Conservation (phyloP, 92 coral and sea anemone genomes). For the Scolanthus callimorphus region DNA sequence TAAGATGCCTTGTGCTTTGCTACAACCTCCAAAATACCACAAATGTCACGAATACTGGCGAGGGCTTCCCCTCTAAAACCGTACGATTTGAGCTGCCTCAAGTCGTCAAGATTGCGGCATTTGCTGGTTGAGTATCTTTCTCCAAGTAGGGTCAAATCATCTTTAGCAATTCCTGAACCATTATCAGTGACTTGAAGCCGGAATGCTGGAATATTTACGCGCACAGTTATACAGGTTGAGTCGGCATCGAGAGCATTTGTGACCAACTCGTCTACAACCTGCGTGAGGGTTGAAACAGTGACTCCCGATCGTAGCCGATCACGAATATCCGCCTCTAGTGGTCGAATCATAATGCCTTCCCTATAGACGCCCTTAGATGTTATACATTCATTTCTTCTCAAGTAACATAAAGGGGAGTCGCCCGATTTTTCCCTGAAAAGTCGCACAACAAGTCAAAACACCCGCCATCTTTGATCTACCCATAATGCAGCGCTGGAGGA, state of each 20-base stretch:
- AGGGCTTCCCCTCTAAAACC: slow-evolving; percentile 97
- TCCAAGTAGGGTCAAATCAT: slow-evolving; percentile 66
- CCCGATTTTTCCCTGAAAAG: background rate
- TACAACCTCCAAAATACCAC: slow-evolving; percentile 78
- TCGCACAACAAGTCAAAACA: slow-evolving; percentile 1
- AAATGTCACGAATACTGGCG: slow-evolving; percentile 79
- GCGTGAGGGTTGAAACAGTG: slow-evolving; percentile 81
- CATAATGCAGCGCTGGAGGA: slow-evolving; percentile 13
- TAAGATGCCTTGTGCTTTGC: slow-evolving; percentile 79
- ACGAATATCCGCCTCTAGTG: slow-evolving; percentile 72
- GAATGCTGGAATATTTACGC: slow-evolving; percentile 70
- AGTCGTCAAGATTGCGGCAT: slow-evolving; percentile 74
- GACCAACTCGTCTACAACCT: slow-evolving; percentile 91
- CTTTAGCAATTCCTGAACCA: slow-evolving; percentile 69
- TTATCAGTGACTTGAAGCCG: slow-evolving; percentile 83
- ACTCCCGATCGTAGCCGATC: slow-evolving; percentile 87
- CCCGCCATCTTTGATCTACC: slow-evolving; percentile 46
- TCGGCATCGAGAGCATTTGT: slow-evolving; percentile 92
- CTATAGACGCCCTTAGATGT: too few species aligned
- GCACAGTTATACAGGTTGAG: slow-evolving; percentile 74
- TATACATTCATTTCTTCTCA: too few species aligned
- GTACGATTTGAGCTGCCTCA: slow-evolving; percentile 51
- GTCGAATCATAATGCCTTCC: slow-evolving; percentile 60
- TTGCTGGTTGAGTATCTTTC: slow-evolving; percentile 87
- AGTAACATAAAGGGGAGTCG: too few species aligned